These are phyloP conservation scores for Tapirus indicus DNA, from an alignment of 2,797 vertebrate species.

Conservation along the genomic window DNA sequence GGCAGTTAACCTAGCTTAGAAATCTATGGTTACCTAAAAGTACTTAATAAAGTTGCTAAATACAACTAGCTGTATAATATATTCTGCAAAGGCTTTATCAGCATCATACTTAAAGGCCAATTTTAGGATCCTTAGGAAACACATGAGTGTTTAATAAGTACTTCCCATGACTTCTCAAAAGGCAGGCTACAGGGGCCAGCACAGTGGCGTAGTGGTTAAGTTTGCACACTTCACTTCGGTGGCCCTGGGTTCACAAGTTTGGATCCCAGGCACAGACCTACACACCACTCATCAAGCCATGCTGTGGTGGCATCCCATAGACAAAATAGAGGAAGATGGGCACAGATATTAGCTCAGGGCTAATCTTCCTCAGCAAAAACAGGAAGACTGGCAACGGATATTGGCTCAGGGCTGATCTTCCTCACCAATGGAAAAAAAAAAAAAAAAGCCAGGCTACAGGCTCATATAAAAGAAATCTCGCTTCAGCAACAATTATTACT, in stretches of 20 bases:
- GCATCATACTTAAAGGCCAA: conserved; percentile 53
- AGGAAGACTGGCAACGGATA: too few species aligned
- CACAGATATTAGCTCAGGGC: too few species aligned
- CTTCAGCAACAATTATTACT: conserved; percentile 56
- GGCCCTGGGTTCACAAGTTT: too few species aligned
- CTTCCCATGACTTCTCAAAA: conserved; percentile 36
- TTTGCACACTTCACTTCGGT: too few species aligned
- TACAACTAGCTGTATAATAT: conserved; percentile 5
- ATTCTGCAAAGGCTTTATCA: conserved; percentile 41
- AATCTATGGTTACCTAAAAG: background rate
- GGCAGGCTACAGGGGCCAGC: background rate
- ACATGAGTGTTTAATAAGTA: conserved; percentile 17
- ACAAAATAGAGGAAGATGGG: too few species aligned
- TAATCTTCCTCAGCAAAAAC: too few species aligned
- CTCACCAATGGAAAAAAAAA: too few species aligned
- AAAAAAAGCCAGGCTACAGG: conserved; percentile 38
- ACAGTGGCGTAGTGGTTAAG: too few species aligned
- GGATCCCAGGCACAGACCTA: too few species aligned
- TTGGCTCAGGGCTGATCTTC: too few species aligned
- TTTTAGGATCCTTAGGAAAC: conserved; percentile 33
- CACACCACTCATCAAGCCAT: too few species aligned
- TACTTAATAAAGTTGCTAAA: conserved; percentile 46
- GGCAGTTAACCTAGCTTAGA: background rate
- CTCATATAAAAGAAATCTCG: conserved; percentile 5
- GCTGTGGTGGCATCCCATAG: too few species aligned